Conservation (phyloP, 2,113 vertebrate species). For the Aspiorhynchus laticeps region DNA sequence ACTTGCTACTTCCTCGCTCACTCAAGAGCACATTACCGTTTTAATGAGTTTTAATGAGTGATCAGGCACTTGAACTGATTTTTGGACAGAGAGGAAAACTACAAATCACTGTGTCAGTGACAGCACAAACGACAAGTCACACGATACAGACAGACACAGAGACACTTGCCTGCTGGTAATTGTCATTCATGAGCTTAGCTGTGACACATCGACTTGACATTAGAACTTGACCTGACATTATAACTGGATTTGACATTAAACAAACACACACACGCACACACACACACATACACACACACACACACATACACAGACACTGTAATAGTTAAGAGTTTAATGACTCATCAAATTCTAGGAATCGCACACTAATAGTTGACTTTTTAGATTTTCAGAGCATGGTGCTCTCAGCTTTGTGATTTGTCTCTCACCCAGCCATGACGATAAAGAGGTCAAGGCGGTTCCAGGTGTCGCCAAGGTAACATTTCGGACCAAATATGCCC, state of each 20-base stretch:
- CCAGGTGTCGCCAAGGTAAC: constrained; percentile 90
- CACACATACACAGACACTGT: background rate
- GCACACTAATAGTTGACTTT: constrained; percentile 39
- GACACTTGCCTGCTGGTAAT: constrained; percentile 44
- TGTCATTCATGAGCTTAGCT: constrained; percentile 56
- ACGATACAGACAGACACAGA: constrained; percentile 1
- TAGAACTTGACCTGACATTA: constrained; percentile 64
- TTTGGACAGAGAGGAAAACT: background rate
- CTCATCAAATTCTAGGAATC: constrained; percentile 30
- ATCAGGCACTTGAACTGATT: constrained; percentile 7
- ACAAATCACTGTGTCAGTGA: background rate
- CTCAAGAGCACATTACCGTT: background rate
- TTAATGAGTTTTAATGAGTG: constrained; percentile 31
- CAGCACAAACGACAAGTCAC: background rate
- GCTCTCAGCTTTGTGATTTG: constrained; percentile 24
- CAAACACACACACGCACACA: constrained; percentile 66
- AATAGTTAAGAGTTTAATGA: constrained; percentile 32
- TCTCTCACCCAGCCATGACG: constrained; percentile 83
- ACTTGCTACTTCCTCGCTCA: background rate
- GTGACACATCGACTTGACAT: constrained; percentile 75
- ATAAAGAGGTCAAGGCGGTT: constrained; percentile 91
- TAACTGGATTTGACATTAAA: constrained; percentile 76
- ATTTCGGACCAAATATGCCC: constrained; percentile 86
- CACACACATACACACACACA: background rate
- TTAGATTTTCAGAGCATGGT: background rate